Conservation (phyloP, 2,797 vertebrate species). For the Tarsius wallacei region DNA sequence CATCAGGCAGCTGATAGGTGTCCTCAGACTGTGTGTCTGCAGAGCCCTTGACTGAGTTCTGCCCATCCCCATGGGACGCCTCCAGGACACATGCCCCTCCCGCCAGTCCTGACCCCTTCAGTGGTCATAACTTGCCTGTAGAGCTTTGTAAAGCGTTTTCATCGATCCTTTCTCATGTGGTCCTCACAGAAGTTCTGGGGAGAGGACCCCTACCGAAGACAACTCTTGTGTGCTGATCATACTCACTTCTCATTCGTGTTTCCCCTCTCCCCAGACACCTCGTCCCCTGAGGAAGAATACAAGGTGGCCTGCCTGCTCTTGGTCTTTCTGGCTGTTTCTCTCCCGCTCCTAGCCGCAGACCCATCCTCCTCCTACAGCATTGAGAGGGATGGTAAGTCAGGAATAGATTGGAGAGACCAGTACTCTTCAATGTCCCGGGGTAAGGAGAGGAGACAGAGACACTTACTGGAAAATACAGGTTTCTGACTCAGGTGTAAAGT, state of each 20-base stretch:
- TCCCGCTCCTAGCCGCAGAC: conserved; percentile 94
- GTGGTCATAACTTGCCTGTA: background rate
- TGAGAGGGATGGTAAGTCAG: conserved; percentile 94
- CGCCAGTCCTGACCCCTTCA: background rate
- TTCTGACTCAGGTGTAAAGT: conserved; percentile 22
- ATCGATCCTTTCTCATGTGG: background rate
- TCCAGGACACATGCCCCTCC: background rate
- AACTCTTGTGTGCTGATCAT: background rate
- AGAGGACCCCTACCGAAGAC: background rate
- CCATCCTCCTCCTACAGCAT: conserved; percentile 93
- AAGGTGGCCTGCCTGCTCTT: conserved; percentile 96
- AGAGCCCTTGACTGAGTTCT: conserved; percentile 6
- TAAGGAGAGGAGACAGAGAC: background rate
- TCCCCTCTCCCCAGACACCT: conserved; percentile 91
- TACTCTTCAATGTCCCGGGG: background rate
- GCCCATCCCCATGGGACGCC: background rate
- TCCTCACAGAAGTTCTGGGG: background rate
- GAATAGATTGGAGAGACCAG: background rate
- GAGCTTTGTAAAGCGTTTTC: background rate
- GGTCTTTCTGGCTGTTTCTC: conserved; percentile 95
- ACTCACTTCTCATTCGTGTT: conserved; percentile 53
- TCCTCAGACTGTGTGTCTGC: background rate
- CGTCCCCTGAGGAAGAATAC: conserved; percentile 95
- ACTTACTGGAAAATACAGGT: background rate
- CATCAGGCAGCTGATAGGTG: background rate